phyloP scores from a whole-genome alignment of 1,140 invertebrate genomes.

The Atopsyche davidsoni region DNA sequence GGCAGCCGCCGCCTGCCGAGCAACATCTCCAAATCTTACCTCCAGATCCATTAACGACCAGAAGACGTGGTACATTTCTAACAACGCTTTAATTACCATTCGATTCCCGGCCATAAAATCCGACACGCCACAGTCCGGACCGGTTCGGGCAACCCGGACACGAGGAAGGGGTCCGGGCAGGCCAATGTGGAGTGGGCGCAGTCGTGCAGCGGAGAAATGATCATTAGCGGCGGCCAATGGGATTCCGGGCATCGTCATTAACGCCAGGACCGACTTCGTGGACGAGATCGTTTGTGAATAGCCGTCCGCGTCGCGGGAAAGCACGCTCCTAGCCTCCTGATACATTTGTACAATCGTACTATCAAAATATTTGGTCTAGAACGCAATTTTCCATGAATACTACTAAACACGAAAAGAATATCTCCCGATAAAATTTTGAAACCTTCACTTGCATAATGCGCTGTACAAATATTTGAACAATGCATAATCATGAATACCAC shows the following conservation, averaged over 20 bases:
- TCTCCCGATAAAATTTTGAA: no score
- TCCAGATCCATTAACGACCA: neutral
- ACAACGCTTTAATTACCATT: neutral
- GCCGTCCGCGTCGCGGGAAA: conserved; percentile 6
- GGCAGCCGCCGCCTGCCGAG: no score
- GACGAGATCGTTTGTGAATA: conserved; percentile 26
- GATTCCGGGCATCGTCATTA: conserved; percentile 25
- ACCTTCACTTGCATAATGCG: no score
- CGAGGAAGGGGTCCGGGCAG: neutral
- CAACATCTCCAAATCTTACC: neutral
- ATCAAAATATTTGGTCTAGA: no score
- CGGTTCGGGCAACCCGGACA: no score
- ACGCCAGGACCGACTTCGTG: conserved; percentile 27
- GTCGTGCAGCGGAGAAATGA: conserved; percentile 16
- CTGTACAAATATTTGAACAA: no score
- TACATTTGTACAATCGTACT: neutral
- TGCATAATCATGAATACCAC: no score
- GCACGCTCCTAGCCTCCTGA: neutral
- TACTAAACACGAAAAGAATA: no score
- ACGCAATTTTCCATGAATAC: no score
- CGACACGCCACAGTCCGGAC: neutral
- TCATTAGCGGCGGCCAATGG: conserved; percentile 29
- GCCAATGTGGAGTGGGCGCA: neutral
- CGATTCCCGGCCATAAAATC: neutral
- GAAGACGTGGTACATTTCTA: neutral